Base-by-base conservation (phyloP, 2,113 vertebrate genomes). In the Phylloscopus whistleri region DNA sequence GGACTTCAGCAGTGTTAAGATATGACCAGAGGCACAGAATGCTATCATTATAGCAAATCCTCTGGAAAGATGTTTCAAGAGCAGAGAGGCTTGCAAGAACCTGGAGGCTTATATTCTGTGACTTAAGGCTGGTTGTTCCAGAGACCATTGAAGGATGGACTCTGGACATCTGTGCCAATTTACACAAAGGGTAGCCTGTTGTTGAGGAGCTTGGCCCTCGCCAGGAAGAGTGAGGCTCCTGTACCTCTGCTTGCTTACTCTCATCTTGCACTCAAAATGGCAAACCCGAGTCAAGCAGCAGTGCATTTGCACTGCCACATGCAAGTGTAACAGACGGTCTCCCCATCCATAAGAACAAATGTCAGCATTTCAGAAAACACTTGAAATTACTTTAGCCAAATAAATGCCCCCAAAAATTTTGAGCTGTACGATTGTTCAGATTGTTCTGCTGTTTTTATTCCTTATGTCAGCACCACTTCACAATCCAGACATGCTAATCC, bases 371-470 rank as follows among this genome's bases (percentile, higher is more conserved):
- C 27, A 87, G 73, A 84, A 81, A 63, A 59, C 51, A 70, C 23
- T 87, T 39, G 23, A 82, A 94, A 75, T 74, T 73, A 69, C n/a
- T 85, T 77, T 89, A 89, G 74, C 70, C 84, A 72, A 74, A 43
- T 81, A 79, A 27, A 5, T 37, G 63, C 30, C 93, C 92, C 41
- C 22, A 5, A 73, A 92, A 55, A 69, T 79, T 77, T 89, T 80
- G 80, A 94, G 43, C 62, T 16, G 5, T 78, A 14, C 7, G 17
- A 69, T 49, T 69, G 13, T 66, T 93, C 66, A 90, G 62, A 78
- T 58, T 76, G 35, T 89, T 95, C 70, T 79, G 19, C 64, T 87
- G 56, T 52, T 95, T 86, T 95, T 95, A 31, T 79, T 91, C 56
- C 64, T 69, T 83, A 62, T 87, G 76, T 70, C 90, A 91, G 33